phyloP scores from a whole-genome alignment of 2,888 invertebrate species.

The Papilio elwesi region DNA sequence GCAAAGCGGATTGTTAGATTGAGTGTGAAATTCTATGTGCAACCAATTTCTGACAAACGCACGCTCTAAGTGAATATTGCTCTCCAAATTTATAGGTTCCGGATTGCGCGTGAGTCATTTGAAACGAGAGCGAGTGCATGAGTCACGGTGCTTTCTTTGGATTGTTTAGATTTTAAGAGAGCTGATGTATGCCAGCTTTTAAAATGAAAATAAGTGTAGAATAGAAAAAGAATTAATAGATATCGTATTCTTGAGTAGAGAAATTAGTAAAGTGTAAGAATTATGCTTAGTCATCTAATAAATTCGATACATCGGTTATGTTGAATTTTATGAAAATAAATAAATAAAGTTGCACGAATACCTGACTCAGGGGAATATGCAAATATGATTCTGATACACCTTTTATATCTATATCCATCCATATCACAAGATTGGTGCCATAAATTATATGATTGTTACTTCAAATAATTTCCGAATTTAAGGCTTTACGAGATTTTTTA shows the following conservation, averaged over 20 bases:
- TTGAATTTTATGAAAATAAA: neutral
- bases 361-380: neutral
- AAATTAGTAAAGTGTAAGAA: neutral
- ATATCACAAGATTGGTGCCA: conserved; percentile 10
- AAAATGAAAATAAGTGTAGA: neutral
- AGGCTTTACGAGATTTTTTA: neutral
- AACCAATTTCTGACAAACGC: conserved; percentile 31
- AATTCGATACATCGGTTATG: neutral
- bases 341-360: neutral
- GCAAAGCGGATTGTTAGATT: conserved; percentile 1
- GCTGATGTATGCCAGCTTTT: neutral
- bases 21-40: conserved; percentile 32
- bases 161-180: conserved; percentile 24
- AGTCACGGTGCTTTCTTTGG: conserved; percentile 32
- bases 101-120: conserved; percentile 39
- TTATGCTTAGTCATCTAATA: conserved; percentile 5
- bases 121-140: conserved; percentile 9
- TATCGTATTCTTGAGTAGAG: neutral
- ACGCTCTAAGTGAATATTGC: conserved; percentile 32
- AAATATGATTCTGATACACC: neutral
- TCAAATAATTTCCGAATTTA: no score
- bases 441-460: neutral
- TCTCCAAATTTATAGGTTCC: conserved; percentile 36
- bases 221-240: no score
- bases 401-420: neutral